Conservation (phyloP, 2,797 vertebrate genomes). For the Gila robusta region DNA sequence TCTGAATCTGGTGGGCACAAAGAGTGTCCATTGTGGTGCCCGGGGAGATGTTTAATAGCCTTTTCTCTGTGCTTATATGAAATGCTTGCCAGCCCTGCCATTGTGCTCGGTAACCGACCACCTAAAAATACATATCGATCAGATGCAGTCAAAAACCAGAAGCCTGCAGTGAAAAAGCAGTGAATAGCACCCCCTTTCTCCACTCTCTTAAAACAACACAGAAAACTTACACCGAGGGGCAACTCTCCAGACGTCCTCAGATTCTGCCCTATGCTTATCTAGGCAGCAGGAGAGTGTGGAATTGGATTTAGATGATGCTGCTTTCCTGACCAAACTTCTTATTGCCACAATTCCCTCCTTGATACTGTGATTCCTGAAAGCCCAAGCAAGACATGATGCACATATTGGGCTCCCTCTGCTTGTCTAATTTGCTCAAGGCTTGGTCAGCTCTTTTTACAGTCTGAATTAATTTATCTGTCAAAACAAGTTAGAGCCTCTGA, state of each 20-base stretch:
- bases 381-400: slow-evolving; percentile 40
- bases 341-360: slow-evolving; percentile 53
- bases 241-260: slow-evolving; percentile 15
- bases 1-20: slow-evolving; percentile 57
- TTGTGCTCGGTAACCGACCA: slow-evolving; percentile 58
- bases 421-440: slow-evolving; percentile 43
- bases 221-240: slow-evolving; percentile 7
- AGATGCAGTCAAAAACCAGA: slow-evolving; percentile 68
- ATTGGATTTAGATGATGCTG: slow-evolving; percentile 50
- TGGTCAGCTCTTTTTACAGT: slow-evolving; percentile 48
- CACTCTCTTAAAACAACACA: slow-evolving; percentile 14
- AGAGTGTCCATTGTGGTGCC: slow-evolving; percentile 58
- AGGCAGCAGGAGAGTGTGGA: slow-evolving; percentile 28
- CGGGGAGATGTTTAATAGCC: slow-evolving; percentile 61
- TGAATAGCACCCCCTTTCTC: not conserved
- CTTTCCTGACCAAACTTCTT: slow-evolving; percentile 3
- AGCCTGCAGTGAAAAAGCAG: slow-evolving; percentile 36
- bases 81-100: slow-evolving; percentile 44
- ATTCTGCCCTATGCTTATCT: slow-evolving; percentile 37
- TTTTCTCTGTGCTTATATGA: slow-evolving; percentile 59
- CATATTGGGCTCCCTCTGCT: slow-evolving; percentile 25
- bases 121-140: slow-evolving; percentile 74
- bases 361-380: slow-evolving; percentile 59
- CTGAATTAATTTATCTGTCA: slow-evolving; percentile 50
- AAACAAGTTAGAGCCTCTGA: slow-evolving; percentile 33